Conservation (phyloP, 2,888 invertebrate species). For the Caprella mutica region DNA sequence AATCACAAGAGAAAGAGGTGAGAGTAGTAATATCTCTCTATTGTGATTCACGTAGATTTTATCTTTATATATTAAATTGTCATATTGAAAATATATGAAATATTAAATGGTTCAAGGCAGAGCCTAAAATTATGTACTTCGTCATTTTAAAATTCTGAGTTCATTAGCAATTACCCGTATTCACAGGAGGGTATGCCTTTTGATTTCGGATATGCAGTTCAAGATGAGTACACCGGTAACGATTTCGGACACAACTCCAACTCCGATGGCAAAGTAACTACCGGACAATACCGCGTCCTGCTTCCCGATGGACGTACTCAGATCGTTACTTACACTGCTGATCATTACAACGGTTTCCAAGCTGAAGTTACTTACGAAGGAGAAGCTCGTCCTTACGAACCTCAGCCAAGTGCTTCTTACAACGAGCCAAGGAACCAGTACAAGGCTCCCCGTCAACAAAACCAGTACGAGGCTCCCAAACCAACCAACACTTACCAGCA, state of each 20-base stretch:
- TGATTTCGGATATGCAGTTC: conserved; percentile 9
- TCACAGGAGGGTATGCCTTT: conserved; percentile 16
- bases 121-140: no score
- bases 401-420: conserved; percentile 7
- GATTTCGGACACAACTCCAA: conserved; percentile 13
- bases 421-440: background rate
- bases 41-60: no score
- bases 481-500: conserved; percentile 12
- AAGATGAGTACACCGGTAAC: conserved; percentile 16
- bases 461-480: conserved; percentile 7
- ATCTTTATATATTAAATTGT: no score
- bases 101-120: no score
- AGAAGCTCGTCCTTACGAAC: conserved; percentile 14
- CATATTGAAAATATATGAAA: no score
- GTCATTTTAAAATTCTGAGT: no score
- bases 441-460: background rate
- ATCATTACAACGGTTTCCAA: conserved; percentile 10
- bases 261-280: conserved; percentile 11
- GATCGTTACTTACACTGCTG: conserved; percentile 15
- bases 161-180: no score
- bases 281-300: conserved; percentile 10
- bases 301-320: conserved; percentile 13
- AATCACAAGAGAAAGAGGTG: background rate
- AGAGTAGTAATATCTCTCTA: no score
- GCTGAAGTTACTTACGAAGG: conserved; percentile 15